Base-by-base conservation (phyloP, 2,797 vertebrate species). In the Diplodus puntazzo region DNA sequence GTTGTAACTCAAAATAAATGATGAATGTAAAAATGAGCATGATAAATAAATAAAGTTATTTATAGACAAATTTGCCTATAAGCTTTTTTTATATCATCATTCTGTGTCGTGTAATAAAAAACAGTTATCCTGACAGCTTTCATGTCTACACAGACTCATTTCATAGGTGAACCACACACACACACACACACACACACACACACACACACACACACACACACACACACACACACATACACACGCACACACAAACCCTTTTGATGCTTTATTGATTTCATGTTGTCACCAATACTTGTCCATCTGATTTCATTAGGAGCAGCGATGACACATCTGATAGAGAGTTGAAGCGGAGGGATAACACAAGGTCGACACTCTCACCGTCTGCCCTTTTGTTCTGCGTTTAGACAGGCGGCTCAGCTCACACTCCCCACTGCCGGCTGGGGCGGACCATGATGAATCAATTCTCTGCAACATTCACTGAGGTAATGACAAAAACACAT, bases 251-350 rank as follows among this genome's bases (percentile, higher is more conserved):
- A 39, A 50, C 34, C n/a, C 39, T 42, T 66, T 23, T 57, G 21
- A 63, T 25, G 52, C 71, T 73, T 82, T 80, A 91, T 91, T 88
- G 90, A 90, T 89, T 90, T 83, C 58, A 72, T 81, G 86, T 87
- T 86, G 77, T 87, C 57, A 49, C 77, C 77, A 73, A 78, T 85
- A 77, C 65, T 69, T 82, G 81, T 93, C 85, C 54, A 70, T 82
- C 74, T 92, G 89, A 94, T 94, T 91, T 89, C 82, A 92, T 94
- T 90, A 91, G 89, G 69, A 72, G 54, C 76, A 79, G 76, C 64
- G 90, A 89, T 75, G 92, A 93, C 87, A 92, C 23, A 45, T 89
- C 88, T 73, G 91, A 91, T 88, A 86, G 80, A 87, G 83, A 85
- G 77, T 68, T 53, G 7, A 34, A 34, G 34, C 34, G 8, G 34